These are phyloP conservation scores for Ooceraea biroi DNA, from an alignment of 1,140 invertebrate species.

Conservation along the genomic window DNA sequence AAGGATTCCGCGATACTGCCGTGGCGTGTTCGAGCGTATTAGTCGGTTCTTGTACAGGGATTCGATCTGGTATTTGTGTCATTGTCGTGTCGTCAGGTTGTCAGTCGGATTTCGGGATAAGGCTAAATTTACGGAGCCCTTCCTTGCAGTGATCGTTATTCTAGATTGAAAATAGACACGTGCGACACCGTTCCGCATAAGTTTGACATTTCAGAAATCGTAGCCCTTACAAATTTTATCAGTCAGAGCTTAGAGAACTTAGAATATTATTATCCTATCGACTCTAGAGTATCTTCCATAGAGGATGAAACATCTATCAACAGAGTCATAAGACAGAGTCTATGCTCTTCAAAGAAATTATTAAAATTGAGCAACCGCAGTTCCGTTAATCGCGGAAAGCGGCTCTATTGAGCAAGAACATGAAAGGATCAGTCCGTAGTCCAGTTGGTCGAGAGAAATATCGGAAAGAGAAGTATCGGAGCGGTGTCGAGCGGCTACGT, in stretches of 20 bases:
- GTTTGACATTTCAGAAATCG: conserved; percentile 6
- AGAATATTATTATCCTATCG: no score
- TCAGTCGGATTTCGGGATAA: conserved; percentile 14
- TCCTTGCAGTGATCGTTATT: neutral
- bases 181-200: neutral
- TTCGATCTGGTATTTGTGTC: conserved; percentile 31
- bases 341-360: neutral
- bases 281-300: neutral
- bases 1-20: conserved; percentile 41
- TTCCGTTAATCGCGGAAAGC: conserved; percentile 1
- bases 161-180: conserved; percentile 12
- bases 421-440: neutral
- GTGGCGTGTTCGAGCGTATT: conserved; percentile 21
- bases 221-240: neutral
- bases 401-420: neutral
- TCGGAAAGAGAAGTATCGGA: conserved; percentile 11
- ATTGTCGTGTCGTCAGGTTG: neutral
- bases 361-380: neutral
- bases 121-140: conserved; percentile 11
- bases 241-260: neutral
- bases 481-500: neutral
- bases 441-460: neutral
- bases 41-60: conserved; percentile 34
- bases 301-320: neutral
- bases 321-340: no score